Conservation (phyloP, 1,140 invertebrate genomes). For the Drosophila ogumai region DNA sequence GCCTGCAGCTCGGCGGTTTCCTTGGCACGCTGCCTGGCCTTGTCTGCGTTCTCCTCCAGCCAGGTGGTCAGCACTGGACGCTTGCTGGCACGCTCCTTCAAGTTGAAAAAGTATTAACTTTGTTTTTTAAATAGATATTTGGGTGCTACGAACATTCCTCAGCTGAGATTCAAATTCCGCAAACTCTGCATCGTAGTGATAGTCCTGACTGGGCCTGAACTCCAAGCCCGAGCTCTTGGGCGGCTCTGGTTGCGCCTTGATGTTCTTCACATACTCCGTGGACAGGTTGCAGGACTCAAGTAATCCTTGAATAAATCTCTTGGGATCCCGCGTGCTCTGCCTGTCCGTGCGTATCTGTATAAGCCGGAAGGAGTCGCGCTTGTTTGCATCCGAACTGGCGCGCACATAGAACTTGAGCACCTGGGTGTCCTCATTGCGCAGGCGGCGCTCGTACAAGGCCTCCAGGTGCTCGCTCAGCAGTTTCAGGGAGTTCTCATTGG, state of each 20-base stretch:
- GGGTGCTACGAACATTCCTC: constrained; percentile 40
- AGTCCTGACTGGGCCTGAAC: constrained; percentile 62
- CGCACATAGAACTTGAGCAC: constrained; percentile 91
- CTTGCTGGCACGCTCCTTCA: constrained; percentile 72
- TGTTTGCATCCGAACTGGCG: constrained; percentile 86
- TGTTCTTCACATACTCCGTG: constrained; percentile 92
- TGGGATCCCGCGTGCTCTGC: constrained; percentile 86
- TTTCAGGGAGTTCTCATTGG: constrained; percentile 96
- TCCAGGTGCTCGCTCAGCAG: constrained; percentile 93
- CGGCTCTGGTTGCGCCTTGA: constrained; percentile 74
- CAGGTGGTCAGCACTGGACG: constrained; percentile 85
- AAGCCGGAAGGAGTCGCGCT: constrained; percentile 87
- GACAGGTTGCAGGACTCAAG: constrained; percentile 92
- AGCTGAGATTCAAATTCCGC: constrained; percentile 63
- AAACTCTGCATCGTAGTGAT: constrained; percentile 66
- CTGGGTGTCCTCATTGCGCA: constrained; percentile 85
- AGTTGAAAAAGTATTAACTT: not conserved
- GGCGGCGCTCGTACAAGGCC: constrained; percentile 88
- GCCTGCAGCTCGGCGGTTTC: constrained; percentile 88
- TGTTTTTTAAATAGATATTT: too few relatives aligned
- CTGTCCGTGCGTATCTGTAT: constrained; percentile 87
- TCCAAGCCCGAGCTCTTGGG: constrained; percentile 24
- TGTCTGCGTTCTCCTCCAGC: constrained; percentile 88
- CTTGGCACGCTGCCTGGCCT: constrained; percentile 87
- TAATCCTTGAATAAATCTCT: constrained; percentile 91